phyloP scores from a whole-genome alignment of 2,888 invertebrate species.

The Euzophera pinguis region DNA sequence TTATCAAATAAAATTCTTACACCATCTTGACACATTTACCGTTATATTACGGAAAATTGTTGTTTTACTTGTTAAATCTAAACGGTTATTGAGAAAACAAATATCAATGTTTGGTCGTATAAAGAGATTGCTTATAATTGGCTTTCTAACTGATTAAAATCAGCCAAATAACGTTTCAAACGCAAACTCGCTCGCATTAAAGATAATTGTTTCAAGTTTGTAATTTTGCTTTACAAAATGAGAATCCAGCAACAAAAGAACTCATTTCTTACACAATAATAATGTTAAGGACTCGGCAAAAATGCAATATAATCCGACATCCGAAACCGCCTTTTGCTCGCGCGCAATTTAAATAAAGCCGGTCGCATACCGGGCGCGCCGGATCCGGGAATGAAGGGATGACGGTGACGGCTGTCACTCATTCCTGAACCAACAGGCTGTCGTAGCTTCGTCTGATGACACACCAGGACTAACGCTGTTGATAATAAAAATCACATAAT shows the following conservation, averaged over 20 bases:
- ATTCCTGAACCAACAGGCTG: no score
- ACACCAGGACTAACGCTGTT: no score
- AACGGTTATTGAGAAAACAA: background rate
- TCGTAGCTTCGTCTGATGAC: no score
- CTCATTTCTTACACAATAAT: background rate
- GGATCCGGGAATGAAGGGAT: background rate
- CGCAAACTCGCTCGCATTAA: background rate
- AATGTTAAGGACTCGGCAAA: background rate
- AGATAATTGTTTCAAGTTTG: background rate
- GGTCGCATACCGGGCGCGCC: background rate
- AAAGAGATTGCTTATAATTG: background rate
- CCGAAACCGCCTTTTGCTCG: slow-evolving; percentile 1
- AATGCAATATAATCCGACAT: slow-evolving; percentile 10
- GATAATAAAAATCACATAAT: no score
- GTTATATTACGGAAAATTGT: no score
- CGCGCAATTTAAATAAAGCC: background rate
- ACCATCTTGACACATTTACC: no score
- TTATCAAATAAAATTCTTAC: no score
- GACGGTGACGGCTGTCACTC: background rate
- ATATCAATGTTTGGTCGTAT: background rate
- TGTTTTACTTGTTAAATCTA: background rate
- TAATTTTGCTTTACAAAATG: background rate
- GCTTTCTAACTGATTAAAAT: background rate
- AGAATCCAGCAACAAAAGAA: background rate
- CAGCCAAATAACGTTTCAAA: background rate